Base-by-base conservation (phyloP, 2,888 invertebrate genomes). In the Tillus elongatus region DNA sequence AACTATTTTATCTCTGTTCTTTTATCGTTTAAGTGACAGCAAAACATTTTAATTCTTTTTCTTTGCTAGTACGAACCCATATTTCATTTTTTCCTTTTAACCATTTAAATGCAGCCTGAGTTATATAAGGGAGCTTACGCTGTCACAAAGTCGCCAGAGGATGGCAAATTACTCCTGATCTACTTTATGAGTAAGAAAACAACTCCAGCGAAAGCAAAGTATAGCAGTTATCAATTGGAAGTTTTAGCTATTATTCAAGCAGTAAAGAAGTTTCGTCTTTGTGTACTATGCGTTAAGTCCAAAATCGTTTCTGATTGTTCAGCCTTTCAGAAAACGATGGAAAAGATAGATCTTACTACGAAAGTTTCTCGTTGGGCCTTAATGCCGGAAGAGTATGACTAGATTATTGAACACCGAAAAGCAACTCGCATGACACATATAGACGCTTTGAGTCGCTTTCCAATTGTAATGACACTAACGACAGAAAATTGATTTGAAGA, bases 191-290 rank as follows among this genome's bases (percentile, higher is more conserved):
- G 51, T 29, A 39, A 42, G 24, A 54, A 54, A 34, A 52, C 51
- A 11, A 36, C 46, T 0, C 40, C 43, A 2, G 49, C 54, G 3
- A 53, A 60, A 43, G 43, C 46, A 19, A 52, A 50, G 35, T 60
- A 56, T 30, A 34, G 39, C 10, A 54, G 57, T 15, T 62, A 60
- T 36, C 58, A 62, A 28, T 37, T 63, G 2, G 59, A 63, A 46
- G 54, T 58, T 2, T 36, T 61, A 3, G 59, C 56, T 0, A 44
- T 61, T 3, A 47, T 60, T 4, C 39, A 54, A 44, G 51, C 59
- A 1, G 30, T 60, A 1, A 55, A 57, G 19, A 58, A 56, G 33
- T 60, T 60, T 43, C 29, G 57, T 9, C 41, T 54, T 1, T 60
- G 57, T 39, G 33, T 61, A 4, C 30, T 57, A n/a, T 41, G 49